Conservation (phyloP, 2,797 vertebrate genomes). For the Phaenicophaeus curvirostris region DNA sequence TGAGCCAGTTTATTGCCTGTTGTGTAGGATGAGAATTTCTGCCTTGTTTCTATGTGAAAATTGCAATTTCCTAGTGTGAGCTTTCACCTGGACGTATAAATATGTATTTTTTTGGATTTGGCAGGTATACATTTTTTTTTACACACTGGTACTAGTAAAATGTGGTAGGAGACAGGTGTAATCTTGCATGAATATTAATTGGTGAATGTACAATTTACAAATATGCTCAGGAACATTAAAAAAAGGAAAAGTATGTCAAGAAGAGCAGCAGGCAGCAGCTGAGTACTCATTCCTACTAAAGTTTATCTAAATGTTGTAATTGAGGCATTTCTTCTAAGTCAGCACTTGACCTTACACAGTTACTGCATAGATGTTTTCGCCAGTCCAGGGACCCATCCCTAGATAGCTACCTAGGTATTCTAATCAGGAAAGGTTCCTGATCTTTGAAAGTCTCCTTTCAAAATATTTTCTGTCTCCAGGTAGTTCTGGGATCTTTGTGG, state of each 20-base stretch:
- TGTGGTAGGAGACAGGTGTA: neutral
- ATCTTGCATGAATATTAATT: neutral
- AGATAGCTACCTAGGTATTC: neutral
- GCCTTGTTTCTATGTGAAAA: neutral
- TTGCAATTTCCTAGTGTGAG: neutral
- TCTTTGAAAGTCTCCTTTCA: neutral
- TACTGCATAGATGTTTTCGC: neutral
- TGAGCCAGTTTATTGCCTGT: neutral
- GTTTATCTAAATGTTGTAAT: neutral
- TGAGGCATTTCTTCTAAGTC: neutral
- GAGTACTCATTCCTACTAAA: neutral
- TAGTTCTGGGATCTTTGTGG: neutral
- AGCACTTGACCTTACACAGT: neutral
- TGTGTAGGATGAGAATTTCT: neutral
- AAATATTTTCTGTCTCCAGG: neutral
- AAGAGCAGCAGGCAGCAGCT: neutral
- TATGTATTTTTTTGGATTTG: neutral
- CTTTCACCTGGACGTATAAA: neutral
- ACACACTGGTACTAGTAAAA: neutral
- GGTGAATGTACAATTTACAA: neutral
- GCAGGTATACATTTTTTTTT: neutral
- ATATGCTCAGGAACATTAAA: neutral
- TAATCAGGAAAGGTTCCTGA: neutral
- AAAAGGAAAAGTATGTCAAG: neutral
- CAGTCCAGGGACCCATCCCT: neutral